Conservation (phyloP, 2,888 invertebrate genomes). For the Idaea straminata region DNA sequence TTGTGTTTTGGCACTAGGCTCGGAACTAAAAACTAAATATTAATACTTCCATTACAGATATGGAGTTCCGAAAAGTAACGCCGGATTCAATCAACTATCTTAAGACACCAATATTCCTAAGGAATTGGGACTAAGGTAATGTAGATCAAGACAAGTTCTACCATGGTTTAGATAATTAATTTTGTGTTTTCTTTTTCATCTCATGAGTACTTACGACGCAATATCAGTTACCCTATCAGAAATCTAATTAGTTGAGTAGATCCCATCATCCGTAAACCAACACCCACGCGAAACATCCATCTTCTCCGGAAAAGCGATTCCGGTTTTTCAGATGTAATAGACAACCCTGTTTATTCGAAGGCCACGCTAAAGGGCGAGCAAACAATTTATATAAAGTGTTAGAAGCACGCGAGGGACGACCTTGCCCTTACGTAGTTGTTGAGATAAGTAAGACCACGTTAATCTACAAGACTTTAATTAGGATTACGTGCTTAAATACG, state of each 20-base stretch:
- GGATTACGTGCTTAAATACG: too few relatives aligned
- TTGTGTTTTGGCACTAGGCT: too few relatives aligned
- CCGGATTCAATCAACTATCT: too few relatives aligned
- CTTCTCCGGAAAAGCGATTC: constrained; percentile 11
- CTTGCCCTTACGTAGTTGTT: constrained; percentile 55
- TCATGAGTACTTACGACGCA: neutral
- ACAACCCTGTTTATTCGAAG: constrained; percentile 24
- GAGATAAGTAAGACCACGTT: constrained; percentile 38
- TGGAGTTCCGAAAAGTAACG: too few relatives aligned
- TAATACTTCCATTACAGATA: too few relatives aligned
- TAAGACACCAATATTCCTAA: too few relatives aligned
- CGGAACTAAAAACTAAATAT: too few relatives aligned
- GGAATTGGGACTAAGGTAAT: too few relatives aligned
- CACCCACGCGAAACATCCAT: neutral
- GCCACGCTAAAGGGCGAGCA: constrained; percentile 45
- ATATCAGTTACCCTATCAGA: neutral
- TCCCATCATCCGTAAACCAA: neutral
- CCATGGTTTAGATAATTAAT: too few relatives aligned
- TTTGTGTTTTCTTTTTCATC: too few relatives aligned
- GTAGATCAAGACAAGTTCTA: too few relatives aligned
- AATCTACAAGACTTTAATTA: constrained; percentile 34
- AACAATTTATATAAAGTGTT: constrained; percentile 47
- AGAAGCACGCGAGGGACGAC: constrained; percentile 54
- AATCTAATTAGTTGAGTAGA: neutral
- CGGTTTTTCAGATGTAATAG: constrained; percentile 6